These are phyloP conservation scores for Leptobrachium ailaonicum DNA, from an alignment of 2,113 vertebrate genomes.

Conservation along the genomic window DNA sequence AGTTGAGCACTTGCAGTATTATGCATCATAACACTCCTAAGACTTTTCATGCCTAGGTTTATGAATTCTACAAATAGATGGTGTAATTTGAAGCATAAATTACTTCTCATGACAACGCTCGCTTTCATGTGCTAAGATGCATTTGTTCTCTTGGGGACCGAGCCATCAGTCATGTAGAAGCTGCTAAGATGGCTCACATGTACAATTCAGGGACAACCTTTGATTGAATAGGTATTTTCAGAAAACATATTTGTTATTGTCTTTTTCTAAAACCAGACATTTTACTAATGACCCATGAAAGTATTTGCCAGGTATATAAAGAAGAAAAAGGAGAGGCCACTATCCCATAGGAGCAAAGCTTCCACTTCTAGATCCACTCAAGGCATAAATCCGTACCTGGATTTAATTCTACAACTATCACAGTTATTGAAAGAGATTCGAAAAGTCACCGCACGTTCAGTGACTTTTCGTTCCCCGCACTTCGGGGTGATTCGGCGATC, in stretches of 20 bases:
- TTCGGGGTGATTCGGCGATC: too few relatives aligned
- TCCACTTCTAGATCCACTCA: too few relatives aligned
- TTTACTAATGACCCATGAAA: slow-evolving; percentile 59
- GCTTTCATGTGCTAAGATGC: slow-evolving; percentile 42
- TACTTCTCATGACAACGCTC: slow-evolving; percentile 21
- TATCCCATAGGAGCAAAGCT: slow-evolving; percentile 47
- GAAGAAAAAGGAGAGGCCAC: slow-evolving; percentile 20
- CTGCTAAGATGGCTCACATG: slow-evolving; percentile 41
- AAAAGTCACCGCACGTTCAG: too few relatives aligned
- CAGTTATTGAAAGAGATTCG: too few relatives aligned
- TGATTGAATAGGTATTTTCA: slow-evolving; percentile 55
- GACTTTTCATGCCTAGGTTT: slow-evolving; percentile 17
- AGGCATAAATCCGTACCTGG: too few relatives aligned
- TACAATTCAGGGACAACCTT: slow-evolving; percentile 55
- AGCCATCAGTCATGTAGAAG: slow-evolving; percentile 24
- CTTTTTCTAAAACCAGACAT: slow-evolving; percentile 53
- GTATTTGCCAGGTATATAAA: slow-evolving; percentile 58
- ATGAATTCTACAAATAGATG: slow-evolving; percentile 37
- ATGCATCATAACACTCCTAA: slow-evolving; percentile 37
- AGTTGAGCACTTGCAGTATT: neutral
- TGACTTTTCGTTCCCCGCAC: too few relatives aligned
- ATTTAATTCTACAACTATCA: too few relatives aligned
- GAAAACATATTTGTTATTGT: slow-evolving; percentile 55
- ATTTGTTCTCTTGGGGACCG: slow-evolving; percentile 40
- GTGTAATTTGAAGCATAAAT: slow-evolving; percentile 36